A percentile compares a stretch with the other conserved stretches of the same genome.
Evolutionary conservation across 2,888 invertebrate species (phyloP).

Genomic region (Cetonia aurata): DNA sequence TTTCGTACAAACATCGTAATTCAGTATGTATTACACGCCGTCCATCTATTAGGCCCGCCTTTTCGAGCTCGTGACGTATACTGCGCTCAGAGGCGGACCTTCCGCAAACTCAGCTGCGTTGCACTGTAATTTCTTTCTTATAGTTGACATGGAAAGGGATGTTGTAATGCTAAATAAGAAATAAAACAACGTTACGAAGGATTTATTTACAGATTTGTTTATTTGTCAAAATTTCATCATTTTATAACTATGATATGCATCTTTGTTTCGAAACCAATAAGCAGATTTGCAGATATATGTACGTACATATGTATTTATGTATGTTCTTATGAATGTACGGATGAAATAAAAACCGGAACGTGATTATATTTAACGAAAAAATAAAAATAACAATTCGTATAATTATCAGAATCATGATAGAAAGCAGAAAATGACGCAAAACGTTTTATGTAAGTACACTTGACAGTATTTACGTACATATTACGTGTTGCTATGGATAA

Average conservation of each 20-base stretch:
- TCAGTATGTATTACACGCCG: too few species aligned
- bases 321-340: slow-evolving; percentile 38
- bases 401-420: background rate
- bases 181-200: slow-evolving; percentile 15
- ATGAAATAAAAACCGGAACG: background rate
- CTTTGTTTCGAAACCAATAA: slow-evolving; percentile 79
- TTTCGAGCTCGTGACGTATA: too few species aligned
- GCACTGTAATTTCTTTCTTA: too few species aligned
- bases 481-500: background rate
- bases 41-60: too few species aligned
- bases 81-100: too few species aligned
- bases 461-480: background rate
- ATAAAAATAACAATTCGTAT: background rate
- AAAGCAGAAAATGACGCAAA: background rate
- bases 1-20: too few species aligned
- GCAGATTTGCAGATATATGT: slow-evolving; percentile 69
- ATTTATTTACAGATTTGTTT: slow-evolving; percentile 69
- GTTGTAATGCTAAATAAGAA: background rate
- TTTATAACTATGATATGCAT: slow-evolving; percentile 96
- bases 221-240: slow-evolving; percentile 82
- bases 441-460: background rate
- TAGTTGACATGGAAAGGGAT: background rate
- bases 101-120: too few species aligned
- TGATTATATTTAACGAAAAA: background rate
- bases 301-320: slow-evolving; percentile 50